Evolutionary conservation across 1,140 invertebrate genomes (phyloP), one percentile per base, ranked within the genome.

Genomic region (Antheraea mylitta): DNA sequence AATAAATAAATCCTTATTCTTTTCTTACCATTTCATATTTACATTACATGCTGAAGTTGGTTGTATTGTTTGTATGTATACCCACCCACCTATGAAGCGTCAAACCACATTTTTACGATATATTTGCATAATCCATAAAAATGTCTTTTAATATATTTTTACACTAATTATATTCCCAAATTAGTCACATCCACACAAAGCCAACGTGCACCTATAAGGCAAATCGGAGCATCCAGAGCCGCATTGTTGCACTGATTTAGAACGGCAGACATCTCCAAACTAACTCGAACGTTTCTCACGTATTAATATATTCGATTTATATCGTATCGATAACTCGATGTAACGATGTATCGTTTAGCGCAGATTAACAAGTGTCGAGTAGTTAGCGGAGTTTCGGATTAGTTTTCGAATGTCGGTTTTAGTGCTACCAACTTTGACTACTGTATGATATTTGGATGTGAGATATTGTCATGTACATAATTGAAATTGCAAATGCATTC

Each of bases 251-350:
- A 80, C 82, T 85, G 89, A 90, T 91, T 91, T 91, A 89, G 88
- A 89, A 77, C 89, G 82, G 86, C 87, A 90, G 89, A 90, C 89
- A 90, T 90, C 88, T 90, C 87, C 89, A 89, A 89, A 89, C 87
- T 91, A 89, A 90, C 83, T 90, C 83, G 77, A 83, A 76, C 85
- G 70, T 73, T 82, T 83, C 85, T 82, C 85, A 85, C 86, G 87
- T 91, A 91, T 89, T 89, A 89, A 91, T 89, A 89, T 90, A 90
- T 91, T 89, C 88, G 84, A 90, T 87, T 88, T 83, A 84, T 88
- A 86, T 86, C 83, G 77, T 88, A 86, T 86, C 83, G 77, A 81
- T 87, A 87, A 86, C 86, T 83, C 76, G 85, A 87, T 89, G 83
- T 90, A 90, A 89, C 87, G 89, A 89, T 89, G 22, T 71, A 36